A percentile compares a stretch with the other conserved stretches of the same genome.
Conservation (phyloP, 2,113 vertebrate genomes). For the Lepidothrix coronata region DNA sequence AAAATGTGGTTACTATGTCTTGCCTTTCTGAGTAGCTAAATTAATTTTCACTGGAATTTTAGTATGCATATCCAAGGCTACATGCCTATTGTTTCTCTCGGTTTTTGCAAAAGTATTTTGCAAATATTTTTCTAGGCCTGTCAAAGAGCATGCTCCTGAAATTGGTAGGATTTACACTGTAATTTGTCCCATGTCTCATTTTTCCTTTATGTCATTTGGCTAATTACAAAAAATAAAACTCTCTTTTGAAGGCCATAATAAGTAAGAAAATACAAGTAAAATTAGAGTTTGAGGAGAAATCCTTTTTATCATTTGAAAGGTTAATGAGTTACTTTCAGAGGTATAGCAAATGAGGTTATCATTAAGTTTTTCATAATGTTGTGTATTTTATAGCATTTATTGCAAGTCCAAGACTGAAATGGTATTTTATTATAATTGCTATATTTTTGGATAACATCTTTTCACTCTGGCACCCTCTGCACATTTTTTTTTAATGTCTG, state of each 20-base stretch:
- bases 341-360: not conserved
- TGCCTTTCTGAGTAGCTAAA: not conserved
- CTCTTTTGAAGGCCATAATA: not conserved
- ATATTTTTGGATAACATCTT: not conserved
- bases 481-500: not conserved
- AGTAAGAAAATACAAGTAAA: not conserved
- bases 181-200: not conserved
- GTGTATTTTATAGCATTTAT: not conserved
- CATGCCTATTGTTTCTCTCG: not conserved
- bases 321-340: not conserved
- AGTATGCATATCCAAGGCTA: not conserved
- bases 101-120: not conserved
- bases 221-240: not conserved
- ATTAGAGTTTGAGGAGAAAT: not conserved
- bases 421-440: not conserved
- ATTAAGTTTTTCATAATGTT: not conserved
- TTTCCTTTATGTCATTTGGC: not conserved
- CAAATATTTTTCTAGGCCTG: not conserved
- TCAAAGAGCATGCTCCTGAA: not conserved
- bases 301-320: not conserved
- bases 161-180: not conserved
- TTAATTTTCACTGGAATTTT: conserved; percentile 16
- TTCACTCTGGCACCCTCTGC: not conserved
- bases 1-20: not conserved
- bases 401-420: not conserved